Base-by-base conservation (phyloP, 2,888 invertebrate species). In the Agrochola macilenta region DNA sequence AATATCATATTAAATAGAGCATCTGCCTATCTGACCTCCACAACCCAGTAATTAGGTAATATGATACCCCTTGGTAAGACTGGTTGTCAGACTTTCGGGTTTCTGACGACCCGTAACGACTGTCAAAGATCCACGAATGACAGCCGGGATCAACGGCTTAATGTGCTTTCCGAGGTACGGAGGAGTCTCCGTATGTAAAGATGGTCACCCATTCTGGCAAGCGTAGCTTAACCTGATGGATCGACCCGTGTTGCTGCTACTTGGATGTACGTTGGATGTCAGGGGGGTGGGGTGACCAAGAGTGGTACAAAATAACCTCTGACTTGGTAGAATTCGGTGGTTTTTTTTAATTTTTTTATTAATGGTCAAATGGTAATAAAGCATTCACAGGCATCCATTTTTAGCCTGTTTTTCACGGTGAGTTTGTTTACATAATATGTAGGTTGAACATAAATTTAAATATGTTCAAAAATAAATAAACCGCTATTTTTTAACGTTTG, bases 281-380 rank as follows among this genome's bases (percentile, higher is more conserved):
- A n/a, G 8, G 30, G 35, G 46, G 61, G 23, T 58, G 23, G 52
- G 49, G 70, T 73, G 49, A 26, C 60, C 52, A 75, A 58, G 14
- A 0, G 5, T 30, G 2, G n/a, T 1, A 9, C 2, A 17, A 17
- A 52, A 35, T 20, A 54, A 35, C 11, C 17, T 39, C n/a, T 20
- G 11, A 52, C 9, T 43, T 17, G 43, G n/a, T 17, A 17, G 5
- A 65, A 64, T 64, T 14, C 14, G 8, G n/a, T 5, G 8, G 39
- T n/a, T n/a, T n/a, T n/a, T n/a, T n/a, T n/a, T n/a, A n/a, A n/a
- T n/a, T n/a, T n/a, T n/a, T n/a, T n/a, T n/a, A n/a, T n/a, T n/a
- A n/a, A n/a, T 61, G 61, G 20, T 61, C 35, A 9, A 61, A 26
- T 26, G 57, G n/a, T n/a, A 57, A 11, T 57, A 4, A 11, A 57